A percentile compares a stretch with the other conserved stretches of the same genome.
Conservation (phyloP, 2,888 invertebrate species). For the Seira sanloemensis region DNA sequence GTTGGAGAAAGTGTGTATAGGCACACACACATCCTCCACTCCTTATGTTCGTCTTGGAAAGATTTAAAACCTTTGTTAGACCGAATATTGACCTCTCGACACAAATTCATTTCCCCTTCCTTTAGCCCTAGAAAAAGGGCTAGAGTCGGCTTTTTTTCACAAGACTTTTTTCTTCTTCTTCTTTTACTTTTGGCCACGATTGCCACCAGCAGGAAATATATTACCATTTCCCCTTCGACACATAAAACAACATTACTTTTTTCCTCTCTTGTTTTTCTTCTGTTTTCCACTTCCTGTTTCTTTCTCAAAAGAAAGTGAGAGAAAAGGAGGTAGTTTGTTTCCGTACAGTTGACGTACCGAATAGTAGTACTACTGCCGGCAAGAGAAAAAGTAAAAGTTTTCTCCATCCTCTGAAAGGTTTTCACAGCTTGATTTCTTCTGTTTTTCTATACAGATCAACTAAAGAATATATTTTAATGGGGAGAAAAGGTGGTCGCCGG, state of each 20-base stretch:
- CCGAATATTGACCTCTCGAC: constrained; percentile 62
- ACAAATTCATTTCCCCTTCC: constrained; percentile 50
- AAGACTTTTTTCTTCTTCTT: constrained; percentile 20
- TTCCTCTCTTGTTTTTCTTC: constrained; percentile 29
- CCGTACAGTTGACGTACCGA: neutral
- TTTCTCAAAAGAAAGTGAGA: constrained; percentile 20
- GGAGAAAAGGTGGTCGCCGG: constrained; percentile 2
- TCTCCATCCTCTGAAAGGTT: constrained; percentile 33
- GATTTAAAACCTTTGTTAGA: constrained; percentile 47
- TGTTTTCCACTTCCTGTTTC: constrained; percentile 54
- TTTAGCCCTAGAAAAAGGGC: constrained; percentile 5
- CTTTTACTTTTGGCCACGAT: constrained; percentile 15
- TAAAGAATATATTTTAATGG: neutral
- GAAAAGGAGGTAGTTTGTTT: constrained; percentile 46
- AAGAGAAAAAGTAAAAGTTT: neutral
- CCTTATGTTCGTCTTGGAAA: constrained; percentile 5
- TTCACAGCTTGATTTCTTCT: constrained; percentile 59
- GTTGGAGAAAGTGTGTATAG: too few relatives aligned
- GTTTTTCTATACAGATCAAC: neutral
- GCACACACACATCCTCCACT: too few relatives aligned
- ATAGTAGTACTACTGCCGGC: neutral
- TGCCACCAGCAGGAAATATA: constrained; percentile 54
- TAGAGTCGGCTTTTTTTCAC: neutral
- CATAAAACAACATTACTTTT: constrained; percentile 60
- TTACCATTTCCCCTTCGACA: constrained; percentile 64